Base-by-base conservation (phyloP, 2,888 invertebrate species). In the Agrochola lychnidis region DNA sequence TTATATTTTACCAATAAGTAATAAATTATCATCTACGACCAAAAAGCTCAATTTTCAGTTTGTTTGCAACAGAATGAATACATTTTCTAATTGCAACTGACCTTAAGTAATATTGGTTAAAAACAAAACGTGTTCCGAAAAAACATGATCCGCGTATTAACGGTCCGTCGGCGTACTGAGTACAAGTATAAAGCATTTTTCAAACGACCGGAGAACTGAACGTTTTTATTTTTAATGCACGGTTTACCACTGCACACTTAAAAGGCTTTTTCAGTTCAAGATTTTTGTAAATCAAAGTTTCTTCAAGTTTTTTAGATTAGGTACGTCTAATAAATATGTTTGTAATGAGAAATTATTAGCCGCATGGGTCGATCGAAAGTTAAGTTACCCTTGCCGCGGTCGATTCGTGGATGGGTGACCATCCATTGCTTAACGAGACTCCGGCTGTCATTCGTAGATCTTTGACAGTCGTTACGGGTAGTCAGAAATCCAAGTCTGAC, bases 191-290 rank as follows among this genome's bases (percentile, higher is more conserved):
- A 61, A 78, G 25, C 68, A 76, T 68, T 61, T 78, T 36, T 45
- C 61, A 78, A 76, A 78, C 61, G 53, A 22, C 77, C 5, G 42
- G 19, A 51, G 68, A 53, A 36, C 59, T 36, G 16, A 14, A 16
- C 25, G n/a, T 68, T 76, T 61, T 77, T 61, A 53, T 53, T 25
- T 66, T 36, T 45, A 76, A 36, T 66, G 30, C 30, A 42, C 16
- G 0, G 30, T 77, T 16, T 19, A 68, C 22, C n/a, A 68, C 45
- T 16, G 45, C 68, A 42, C 12, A 45, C 61, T 45, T 25, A 22
- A 78, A 78, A 78, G 53, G 53, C 10, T 59, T 77, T 61, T 61
- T 78, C 40, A 16, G 22, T 77, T 25, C 25, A 57, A 59, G n/a
- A 7, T 63, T 63, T 56, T 56, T n/a, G 25, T 56, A 48, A 57